Evolutionary conservation across 2,888 invertebrate species (phyloP).

Genomic region (Augochlorella aurata): DNA sequence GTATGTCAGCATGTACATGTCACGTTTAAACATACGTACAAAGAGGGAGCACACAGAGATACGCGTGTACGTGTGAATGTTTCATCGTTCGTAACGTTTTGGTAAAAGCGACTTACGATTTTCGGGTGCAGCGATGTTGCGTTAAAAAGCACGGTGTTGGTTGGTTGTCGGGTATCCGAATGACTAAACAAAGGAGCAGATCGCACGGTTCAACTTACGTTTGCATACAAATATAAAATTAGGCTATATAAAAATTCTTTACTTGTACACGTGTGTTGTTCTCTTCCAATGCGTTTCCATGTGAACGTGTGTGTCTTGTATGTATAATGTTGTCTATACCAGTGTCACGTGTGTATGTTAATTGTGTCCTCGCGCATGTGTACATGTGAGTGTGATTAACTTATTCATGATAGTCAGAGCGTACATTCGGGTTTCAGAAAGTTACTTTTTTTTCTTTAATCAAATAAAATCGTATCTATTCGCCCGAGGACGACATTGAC

Average conservation of each 20-base stretch:
- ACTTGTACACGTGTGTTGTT: conserved; percentile 43
- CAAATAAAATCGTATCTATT: conserved; percentile 78
- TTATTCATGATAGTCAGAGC: conserved; percentile 65
- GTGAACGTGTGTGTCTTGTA: conserved; percentile 35
- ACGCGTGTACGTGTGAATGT: background rate
- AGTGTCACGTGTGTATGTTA: background rate
- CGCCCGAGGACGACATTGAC: conserved; percentile 71
- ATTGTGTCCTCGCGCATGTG: conserved; percentile 36
- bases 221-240: conserved; percentile 79
- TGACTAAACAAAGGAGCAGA: conserved; percentile 69
- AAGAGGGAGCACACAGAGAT: conserved; percentile 15
- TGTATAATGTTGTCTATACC: background rate
- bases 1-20: background rate
- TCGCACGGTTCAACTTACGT: conserved; percentile 69
- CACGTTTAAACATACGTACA: conserved; percentile 8
- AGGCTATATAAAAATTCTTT: conserved; percentile 79
- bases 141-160: conserved; percentile 37
- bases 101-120: conserved; percentile 46
- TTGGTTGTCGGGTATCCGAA: conserved; percentile 28
- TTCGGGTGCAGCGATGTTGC: conserved; percentile 33
- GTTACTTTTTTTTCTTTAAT: conserved; percentile 55
- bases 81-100: conserved; percentile 12
- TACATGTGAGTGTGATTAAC: conserved; percentile 13
- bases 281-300: conserved; percentile 31
- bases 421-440: conserved; percentile 64